A percentile compares a stretch with the other conserved stretches of the same genome.
Conservation (phyloP, 2,797 vertebrate species). For the Spinus olivaceus region DNA sequence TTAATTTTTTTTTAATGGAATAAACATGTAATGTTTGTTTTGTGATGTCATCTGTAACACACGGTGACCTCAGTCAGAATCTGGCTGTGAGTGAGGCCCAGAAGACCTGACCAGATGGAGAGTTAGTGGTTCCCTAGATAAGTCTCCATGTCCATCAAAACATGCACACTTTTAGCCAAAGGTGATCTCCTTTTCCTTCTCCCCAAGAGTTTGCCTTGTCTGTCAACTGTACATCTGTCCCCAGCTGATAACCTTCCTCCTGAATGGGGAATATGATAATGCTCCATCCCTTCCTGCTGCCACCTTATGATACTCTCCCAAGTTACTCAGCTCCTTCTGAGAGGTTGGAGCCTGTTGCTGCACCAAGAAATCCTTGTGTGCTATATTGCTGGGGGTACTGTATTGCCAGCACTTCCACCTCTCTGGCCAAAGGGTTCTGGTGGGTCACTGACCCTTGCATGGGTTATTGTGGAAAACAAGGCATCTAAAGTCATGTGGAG, state of each 20-base stretch:
- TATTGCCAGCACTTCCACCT: neutral
- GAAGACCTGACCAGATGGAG: neutral
- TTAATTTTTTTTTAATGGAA: neutral
- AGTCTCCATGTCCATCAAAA: neutral
- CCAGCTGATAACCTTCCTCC: slow-evolving; percentile 2
- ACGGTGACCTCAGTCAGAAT: neutral
- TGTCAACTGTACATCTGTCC: neutral
- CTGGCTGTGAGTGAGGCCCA: neutral
- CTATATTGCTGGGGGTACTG: neutral
- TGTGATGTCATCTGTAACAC: neutral
- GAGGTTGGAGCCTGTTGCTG: neutral
- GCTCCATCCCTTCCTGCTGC: neutral
- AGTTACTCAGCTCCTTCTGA: neutral
- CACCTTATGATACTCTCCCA: neutral
- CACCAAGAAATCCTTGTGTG: neutral
- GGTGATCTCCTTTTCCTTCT: neutral
- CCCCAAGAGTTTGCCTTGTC: neutral
- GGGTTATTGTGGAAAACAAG: neutral
- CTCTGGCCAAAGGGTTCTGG: neutral
- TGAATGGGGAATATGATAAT: neutral
- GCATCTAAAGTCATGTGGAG: neutral
- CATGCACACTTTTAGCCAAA: neutral
- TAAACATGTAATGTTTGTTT: neutral
- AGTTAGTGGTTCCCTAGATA: neutral
- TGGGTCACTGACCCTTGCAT: neutral